Percentiles rank a stretch among this genome's conserved stretches.
Evolutionary conservation across 2,888 invertebrate species (phyloP).

Genomic region (Ichneumoninae sp.): DNA sequence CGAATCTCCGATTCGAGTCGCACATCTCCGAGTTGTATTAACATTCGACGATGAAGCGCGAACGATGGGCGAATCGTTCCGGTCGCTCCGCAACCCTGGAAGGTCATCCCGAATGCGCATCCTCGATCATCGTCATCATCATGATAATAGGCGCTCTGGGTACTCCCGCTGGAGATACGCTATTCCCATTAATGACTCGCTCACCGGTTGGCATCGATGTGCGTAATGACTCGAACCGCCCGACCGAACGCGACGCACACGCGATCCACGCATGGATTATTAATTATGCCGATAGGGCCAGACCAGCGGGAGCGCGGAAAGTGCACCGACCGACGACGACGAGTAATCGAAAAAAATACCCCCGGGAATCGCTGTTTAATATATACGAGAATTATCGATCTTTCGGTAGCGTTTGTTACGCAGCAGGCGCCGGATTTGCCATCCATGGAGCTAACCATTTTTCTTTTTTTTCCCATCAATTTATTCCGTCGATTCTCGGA

Average conservation of each 20-base stretch:
- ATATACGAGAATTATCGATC: background rate
- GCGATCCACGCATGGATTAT: conserved; percentile 42
- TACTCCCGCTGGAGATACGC: conserved; percentile 20
- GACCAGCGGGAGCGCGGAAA: background rate
- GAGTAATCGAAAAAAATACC: conserved; percentile 6
- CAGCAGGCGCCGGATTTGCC: background rate
- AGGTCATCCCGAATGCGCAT: conserved; percentile 29
- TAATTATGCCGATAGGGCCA: conserved; percentile 40
- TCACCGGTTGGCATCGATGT: conserved; percentile 47
- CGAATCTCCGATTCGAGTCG: background rate
- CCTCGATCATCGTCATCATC: conserved; percentile 17
- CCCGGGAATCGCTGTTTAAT: conserved; percentile 4
- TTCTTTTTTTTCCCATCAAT: background rate
- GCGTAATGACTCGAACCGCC: conserved; percentile 48
- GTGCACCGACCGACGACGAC: conserved; percentile 8
- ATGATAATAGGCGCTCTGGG: background rate
- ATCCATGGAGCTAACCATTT: background rate
- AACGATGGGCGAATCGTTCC: conserved; percentile 22
- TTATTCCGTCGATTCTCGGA: background rate
- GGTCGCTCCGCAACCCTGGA: conserved; percentile 19
- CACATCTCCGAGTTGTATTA: background rate
- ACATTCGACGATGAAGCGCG: conserved; percentile 6
- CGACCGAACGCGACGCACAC: conserved; percentile 19
- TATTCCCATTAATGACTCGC: conserved; percentile 43
- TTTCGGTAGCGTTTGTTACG: background rate